phyloP scores from a whole-genome alignment of 2,113 vertebrate species.

The Entosphenus tridentatus region DNA sequence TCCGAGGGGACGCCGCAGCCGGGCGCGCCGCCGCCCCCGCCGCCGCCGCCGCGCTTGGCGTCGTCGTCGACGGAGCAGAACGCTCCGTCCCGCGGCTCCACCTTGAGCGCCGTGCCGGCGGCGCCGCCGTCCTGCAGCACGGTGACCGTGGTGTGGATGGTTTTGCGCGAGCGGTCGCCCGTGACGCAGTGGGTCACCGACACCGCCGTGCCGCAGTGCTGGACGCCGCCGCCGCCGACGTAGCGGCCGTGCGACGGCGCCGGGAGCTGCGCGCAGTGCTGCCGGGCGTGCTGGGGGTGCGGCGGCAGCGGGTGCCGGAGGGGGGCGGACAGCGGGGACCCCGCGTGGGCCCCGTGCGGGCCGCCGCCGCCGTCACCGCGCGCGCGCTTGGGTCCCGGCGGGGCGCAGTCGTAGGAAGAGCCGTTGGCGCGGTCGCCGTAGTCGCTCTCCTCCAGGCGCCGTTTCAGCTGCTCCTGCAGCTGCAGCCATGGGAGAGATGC shows the following conservation, averaged over 20 bases:
- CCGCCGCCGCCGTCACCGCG: not conserved
- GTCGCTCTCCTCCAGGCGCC: slow-evolving; percentile 1
- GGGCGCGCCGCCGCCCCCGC: not conserved
- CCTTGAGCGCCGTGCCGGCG: not conserved
- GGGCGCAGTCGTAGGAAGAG: not conserved
- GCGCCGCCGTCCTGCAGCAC: not conserved
- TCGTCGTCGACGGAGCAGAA: not conserved
- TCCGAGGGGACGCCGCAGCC: not conserved
- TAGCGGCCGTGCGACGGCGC: no score
- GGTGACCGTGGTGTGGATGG: slow-evolving; percentile 1
- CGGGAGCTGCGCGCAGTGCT: no score
- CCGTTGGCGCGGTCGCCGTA: not conserved
- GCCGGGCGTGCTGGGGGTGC: no score
- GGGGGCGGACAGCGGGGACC: not conserved
- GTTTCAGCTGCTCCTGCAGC: not conserved
- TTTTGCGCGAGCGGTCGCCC: not conserved
- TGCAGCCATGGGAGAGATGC: not conserved
- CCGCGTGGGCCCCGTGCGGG: not conserved
- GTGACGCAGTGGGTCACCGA: not conserved
- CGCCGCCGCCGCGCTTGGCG: not conserved
- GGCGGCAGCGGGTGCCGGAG: not conserved
- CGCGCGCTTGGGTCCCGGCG: not conserved
- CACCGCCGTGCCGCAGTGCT: not conserved
- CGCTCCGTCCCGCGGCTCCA: not conserved
- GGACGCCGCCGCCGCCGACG: no score